Percentiles rank a stretch among this genome's conserved stretches.
phyloP scores from a whole-genome alignment of 2,888 invertebrate genomes.

The Craniophora ligustri region DNA sequence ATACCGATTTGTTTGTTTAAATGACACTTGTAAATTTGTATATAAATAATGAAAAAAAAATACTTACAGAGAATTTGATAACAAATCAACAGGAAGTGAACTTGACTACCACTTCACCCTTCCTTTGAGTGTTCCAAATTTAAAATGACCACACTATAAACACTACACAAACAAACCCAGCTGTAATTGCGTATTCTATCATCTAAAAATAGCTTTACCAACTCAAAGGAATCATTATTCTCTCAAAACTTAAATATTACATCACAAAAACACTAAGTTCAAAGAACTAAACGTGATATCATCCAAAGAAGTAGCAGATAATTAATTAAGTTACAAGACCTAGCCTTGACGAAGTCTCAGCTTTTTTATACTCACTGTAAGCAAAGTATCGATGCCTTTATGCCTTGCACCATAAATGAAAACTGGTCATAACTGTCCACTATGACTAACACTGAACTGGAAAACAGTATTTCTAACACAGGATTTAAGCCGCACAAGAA shows the following conservation, averaged over 20 bases:
- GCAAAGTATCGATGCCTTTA: conserved; percentile 56
- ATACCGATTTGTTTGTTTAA: no score
- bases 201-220: conserved; percentile 80
- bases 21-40: no score
- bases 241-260: conserved; percentile 55
- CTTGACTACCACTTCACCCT: conserved; percentile 36
- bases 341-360: conserved; percentile 58
- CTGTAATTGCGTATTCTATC: conserved; percentile 66
- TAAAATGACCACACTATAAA: conserved; percentile 55
- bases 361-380: conserved; percentile 55
- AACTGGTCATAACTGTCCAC: conserved; percentile 56
- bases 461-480: conserved; percentile 51
- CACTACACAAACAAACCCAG: conserved; percentile 71
- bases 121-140: conserved; percentile 44
- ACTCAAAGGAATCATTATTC: conserved; percentile 65
- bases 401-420: conserved; percentile 53
- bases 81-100: conserved; percentile 33
- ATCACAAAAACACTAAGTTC: conserved; percentile 63
- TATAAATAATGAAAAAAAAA: neutral
- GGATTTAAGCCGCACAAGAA: conserved; percentile 53
- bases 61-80: conserved; percentile 18
- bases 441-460: conserved; percentile 59
- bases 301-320: conserved; percentile 73
- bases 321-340: conserved; percentile 64
- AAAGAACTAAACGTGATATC: conserved; percentile 78